phyloP scores from a whole-genome alignment of 2,888 invertebrate species.

The Antheraea assamensis region DNA sequence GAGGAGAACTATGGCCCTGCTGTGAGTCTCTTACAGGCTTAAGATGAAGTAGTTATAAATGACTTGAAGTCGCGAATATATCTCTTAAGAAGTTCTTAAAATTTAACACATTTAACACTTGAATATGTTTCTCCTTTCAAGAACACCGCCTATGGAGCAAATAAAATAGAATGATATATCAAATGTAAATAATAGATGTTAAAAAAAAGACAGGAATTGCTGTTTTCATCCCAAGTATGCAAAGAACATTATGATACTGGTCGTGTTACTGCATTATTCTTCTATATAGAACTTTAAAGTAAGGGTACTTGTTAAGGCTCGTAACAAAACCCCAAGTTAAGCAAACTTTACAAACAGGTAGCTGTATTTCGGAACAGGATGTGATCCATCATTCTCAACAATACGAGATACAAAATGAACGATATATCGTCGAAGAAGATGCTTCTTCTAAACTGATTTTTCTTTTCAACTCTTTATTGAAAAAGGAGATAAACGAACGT shows the following conservation, averaged over 20 bases:
- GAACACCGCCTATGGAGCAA: too few relatives aligned
- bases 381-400: slow-evolving; percentile 9
- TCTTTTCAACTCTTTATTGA: background rate
- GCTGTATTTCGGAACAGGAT: background rate
- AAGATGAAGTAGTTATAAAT: too few relatives aligned
- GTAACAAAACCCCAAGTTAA: background rate
- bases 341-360: slow-evolving; percentile 4
- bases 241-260: background rate
- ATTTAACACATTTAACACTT: too few relatives aligned
- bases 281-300: background rate
- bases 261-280: background rate
- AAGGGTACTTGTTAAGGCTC: background rate
- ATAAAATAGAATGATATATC: too few relatives aligned
- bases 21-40: too few relatives aligned
- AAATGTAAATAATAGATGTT: too few relatives aligned
- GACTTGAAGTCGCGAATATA: too few relatives aligned
- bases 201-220: too few relatives aligned
- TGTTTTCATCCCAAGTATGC: background rate
- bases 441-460: background rate
- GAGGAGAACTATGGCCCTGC: too few relatives aligned
- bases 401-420: background rate
- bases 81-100: too few relatives aligned
- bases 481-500: background rate
- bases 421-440: background rate
- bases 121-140: too few relatives aligned